Percentiles rank a stretch among this genome's conserved stretches.
phyloP scores from a whole-genome alignment of 2,888 invertebrate species.

The Dynastes grantii region DNA sequence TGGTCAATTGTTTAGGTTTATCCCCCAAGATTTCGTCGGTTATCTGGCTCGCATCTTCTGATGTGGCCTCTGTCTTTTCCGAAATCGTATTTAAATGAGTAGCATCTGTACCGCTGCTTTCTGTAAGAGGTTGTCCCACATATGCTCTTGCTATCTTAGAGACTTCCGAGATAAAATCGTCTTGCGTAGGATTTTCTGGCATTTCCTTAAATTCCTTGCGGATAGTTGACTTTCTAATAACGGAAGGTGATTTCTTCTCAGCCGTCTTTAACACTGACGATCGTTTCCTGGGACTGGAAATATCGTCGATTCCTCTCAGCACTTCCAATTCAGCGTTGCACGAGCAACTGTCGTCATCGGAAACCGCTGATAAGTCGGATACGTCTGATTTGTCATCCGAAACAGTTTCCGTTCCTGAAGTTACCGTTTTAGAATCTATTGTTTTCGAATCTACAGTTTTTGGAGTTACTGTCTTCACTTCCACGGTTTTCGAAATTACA shows the following conservation, averaged over 20 bases:
- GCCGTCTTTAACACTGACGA: not conserved
- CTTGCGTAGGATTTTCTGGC: not conserved
- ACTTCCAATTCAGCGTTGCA: constrained; percentile 20
- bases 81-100: constrained; percentile 48
- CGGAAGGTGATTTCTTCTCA: not conserved
- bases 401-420: not conserved
- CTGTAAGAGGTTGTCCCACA: not conserved
- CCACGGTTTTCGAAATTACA: too few species aligned
- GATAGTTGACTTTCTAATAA: not conserved
- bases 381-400: too few species aligned
- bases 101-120: constrained; percentile 13
- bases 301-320: not conserved
- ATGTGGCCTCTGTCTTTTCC: constrained; percentile 43
- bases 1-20: constrained; percentile 61
- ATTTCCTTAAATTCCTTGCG: not conserved
- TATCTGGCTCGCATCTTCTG: not conserved
- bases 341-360: constrained; percentile 1
- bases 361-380: not conserved
- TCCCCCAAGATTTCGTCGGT: not conserved
- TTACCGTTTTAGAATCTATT: not conserved
- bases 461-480: not conserved
- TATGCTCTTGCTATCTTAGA: not conserved
- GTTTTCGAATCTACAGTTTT: not conserved
- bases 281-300: not conserved
- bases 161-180: constrained; percentile 9